Percentiles rank a stretch among this genome's conserved stretches.
Evolutionary conservation across 2,113 vertebrate species (phyloP).

Genomic region (Agapornis roseicollis): DNA sequence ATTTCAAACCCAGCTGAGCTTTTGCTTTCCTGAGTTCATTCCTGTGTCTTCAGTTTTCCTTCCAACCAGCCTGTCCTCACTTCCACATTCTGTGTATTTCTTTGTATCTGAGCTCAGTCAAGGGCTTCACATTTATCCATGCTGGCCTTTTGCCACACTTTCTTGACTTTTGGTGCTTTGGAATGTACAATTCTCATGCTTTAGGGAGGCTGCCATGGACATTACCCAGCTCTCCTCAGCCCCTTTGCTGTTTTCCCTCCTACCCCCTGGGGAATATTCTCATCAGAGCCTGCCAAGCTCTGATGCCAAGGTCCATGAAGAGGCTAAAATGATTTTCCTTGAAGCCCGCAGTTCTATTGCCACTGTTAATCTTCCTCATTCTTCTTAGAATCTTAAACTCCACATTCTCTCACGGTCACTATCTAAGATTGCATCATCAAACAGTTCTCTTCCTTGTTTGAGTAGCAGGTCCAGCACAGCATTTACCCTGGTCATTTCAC

Average conservation of each 20-base stretch:
- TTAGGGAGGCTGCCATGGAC: not conserved
- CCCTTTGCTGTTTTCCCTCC: not conserved
- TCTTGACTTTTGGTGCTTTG: not conserved
- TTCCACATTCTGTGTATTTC: not conserved
- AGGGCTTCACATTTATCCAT: not conserved
- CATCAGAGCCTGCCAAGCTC: not conserved
- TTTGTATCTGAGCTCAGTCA: not conserved
- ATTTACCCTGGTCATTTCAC: not conserved
- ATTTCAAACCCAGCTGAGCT: not conserved
- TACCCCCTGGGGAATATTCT: accelerated
- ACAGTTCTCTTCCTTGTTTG: not conserved
- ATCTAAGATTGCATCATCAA: not conserved
- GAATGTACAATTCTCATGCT: not conserved
- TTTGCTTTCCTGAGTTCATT: not conserved
- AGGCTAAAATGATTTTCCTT: not conserved
- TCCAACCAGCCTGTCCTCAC: not conserved
- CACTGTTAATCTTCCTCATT: not conserved
- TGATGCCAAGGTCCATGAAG: not conserved
- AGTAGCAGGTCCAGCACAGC: not conserved
- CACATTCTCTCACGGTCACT: not conserved
- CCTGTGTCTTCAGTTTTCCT: not conserved
- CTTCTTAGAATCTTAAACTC: not conserved
- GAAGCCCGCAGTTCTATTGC: not conserved
- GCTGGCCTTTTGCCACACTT: not conserved
- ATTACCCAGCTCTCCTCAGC: not conserved